Evolutionary conservation across 2,113 vertebrate genomes (phyloP).

Genomic region (Perccottus glenii): DNA sequence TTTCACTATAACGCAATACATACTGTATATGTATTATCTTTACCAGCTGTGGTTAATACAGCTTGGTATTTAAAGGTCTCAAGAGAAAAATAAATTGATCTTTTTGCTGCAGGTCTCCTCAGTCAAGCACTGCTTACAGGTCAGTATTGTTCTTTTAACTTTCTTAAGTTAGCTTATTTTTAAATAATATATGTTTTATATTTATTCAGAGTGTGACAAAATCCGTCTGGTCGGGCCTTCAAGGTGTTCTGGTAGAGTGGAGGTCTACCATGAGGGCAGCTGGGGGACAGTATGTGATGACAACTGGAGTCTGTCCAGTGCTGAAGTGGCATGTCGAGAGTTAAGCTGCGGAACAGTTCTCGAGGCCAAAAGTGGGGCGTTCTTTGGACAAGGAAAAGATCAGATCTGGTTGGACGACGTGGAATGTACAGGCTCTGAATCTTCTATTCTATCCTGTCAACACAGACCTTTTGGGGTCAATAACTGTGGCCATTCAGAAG

Average conservation of each 20-base stretch:
- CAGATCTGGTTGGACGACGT: slow-evolving; percentile 71
- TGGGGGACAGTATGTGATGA: slow-evolving; percentile 74
- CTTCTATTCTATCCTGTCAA: slow-evolving; percentile 41
- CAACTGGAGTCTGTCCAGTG: slow-evolving; percentile 51
- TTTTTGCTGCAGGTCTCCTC: slow-evolving; percentile 56
- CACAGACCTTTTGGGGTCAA: slow-evolving; percentile 30
- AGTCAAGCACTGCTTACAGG: slow-evolving; percentile 42
- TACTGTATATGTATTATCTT: too few species aligned
- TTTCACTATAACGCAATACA: too few species aligned
- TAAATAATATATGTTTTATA: too few species aligned
- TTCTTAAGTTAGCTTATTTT: too few species aligned
- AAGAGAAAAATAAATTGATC: too few species aligned
- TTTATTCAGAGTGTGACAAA: slow-evolving; percentile 53
- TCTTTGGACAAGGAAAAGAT: slow-evolving; percentile 59
- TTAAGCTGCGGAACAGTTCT: slow-evolving; percentile 52
- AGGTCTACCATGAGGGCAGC: slow-evolving; percentile 30
- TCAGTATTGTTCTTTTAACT: slow-evolving; percentile 31
- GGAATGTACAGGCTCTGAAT: slow-evolving; percentile 55
- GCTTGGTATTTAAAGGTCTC: too few species aligned
- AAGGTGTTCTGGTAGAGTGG: slow-evolving; percentile 65
- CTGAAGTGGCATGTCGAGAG: slow-evolving; percentile 62
- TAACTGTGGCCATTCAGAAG: slow-evolving; percentile 67
- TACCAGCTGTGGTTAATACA: too few species aligned
- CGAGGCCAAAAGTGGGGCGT: slow-evolving; percentile 25
- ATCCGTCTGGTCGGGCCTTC: slow-evolving; percentile 46